Evolutionary conservation across 2,797 vertebrate genomes (phyloP).

Genomic region (Falco berigora): DNA sequence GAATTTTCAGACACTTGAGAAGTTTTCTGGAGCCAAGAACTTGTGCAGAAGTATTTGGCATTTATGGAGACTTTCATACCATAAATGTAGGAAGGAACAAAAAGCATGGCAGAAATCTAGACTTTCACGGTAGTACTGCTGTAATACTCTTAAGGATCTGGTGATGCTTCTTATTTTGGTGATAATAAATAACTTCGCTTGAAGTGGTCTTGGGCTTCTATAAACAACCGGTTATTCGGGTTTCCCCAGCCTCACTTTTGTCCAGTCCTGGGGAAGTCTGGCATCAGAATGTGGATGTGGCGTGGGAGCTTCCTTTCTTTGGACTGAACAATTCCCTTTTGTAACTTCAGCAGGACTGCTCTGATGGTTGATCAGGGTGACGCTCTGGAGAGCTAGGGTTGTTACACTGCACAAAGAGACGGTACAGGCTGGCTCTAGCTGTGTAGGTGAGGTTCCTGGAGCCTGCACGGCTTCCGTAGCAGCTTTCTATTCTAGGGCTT

Average conservation of each 20-base stretch:
- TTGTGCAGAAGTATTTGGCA: neutral
- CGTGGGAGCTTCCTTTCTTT: neutral
- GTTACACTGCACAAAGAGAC: neutral
- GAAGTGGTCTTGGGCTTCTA: neutral
- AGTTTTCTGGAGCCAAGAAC: neutral
- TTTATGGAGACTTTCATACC: neutral
- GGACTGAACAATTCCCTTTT: neutral
- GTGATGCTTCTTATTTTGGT: neutral
- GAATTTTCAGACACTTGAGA: neutral
- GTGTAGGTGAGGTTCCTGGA: neutral
- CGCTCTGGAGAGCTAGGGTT: neutral
- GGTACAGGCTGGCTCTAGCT: neutral
- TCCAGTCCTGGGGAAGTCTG: neutral
- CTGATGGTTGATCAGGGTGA: neutral
- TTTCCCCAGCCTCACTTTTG: neutral
- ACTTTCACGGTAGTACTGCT: neutral
- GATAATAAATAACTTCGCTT: neutral
- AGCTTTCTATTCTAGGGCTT: neutral
- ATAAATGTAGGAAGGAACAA: neutral
- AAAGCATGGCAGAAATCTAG: neutral
- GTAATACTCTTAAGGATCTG: neutral
- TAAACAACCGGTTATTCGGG: neutral
- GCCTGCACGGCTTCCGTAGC: neutral
- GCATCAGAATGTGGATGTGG: neutral
- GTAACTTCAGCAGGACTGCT: neutral